Evolutionary conservation across 2,113 vertebrate genomes (phyloP).

Genomic region (Electrona antarctica): DNA sequence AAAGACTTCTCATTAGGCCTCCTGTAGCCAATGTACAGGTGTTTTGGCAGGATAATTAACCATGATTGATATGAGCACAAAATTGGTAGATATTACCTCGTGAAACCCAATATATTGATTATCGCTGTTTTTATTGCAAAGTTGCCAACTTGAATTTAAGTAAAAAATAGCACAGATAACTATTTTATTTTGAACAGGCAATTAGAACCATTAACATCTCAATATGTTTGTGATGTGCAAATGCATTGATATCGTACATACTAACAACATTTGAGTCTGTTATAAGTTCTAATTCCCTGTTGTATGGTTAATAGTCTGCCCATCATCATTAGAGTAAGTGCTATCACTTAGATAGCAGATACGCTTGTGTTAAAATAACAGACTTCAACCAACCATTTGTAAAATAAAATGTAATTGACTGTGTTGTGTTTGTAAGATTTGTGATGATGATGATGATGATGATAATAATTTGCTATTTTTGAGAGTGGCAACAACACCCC

Average conservation of each 20-base stretch:
- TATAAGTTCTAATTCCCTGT: conserved; percentile 1
- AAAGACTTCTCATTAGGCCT: conserved; percentile 72
- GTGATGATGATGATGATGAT: conserved; percentile 27
- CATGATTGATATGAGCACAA: conserved; percentile 70
- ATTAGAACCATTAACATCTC: not conserved
- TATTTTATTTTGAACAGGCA: not conserved
- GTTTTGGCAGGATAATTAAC: conserved; percentile 75
- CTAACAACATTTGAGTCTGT: not conserved
- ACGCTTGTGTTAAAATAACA: not conserved
- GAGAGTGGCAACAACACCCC: conserved; percentile 4
- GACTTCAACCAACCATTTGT: not conserved
- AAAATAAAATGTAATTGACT: not conserved
- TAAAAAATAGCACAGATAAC: conserved; percentile 30
- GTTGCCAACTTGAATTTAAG: conserved; percentile 36
- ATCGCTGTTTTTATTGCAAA: conserved; percentile 58
- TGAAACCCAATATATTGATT: conserved; percentile 61
- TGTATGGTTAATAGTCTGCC: not conserved
- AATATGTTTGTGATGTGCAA: conserved; percentile 1
- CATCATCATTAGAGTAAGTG: conserved; percentile 3
- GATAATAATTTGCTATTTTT: conserved; percentile 34
- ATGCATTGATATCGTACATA: not conserved
- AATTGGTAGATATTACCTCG: conserved; percentile 73
- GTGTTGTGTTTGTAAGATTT: not conserved
- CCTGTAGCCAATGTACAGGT: conserved; percentile 66
- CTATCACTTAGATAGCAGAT: conserved; percentile 12